Conservation (phyloP, 2,888 invertebrate species). For the Pristionchus maxplancki region DNA sequence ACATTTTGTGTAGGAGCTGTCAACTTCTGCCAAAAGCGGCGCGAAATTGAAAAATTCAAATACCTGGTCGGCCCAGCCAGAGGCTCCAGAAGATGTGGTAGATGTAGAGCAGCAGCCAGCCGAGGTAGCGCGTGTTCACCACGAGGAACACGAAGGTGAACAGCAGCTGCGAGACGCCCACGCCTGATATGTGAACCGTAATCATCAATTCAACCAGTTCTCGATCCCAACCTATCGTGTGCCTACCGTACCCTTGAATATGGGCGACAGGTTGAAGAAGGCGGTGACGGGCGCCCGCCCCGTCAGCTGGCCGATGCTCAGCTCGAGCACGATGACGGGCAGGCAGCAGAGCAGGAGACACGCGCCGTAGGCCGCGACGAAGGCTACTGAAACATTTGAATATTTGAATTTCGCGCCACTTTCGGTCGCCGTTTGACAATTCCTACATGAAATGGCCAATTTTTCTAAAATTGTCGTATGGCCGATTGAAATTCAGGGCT, state of each 20-base stretch:
- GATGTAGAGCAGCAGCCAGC: slow-evolving; percentile 70
- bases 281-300: slow-evolving; percentile 76
- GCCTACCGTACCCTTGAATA: slow-evolving; percentile 71
- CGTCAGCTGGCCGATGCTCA: slow-evolving; percentile 76
- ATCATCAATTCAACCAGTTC: neutral
- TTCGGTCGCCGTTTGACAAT: too few species aligned
- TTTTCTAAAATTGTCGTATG: too few species aligned
- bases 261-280: slow-evolving; percentile 75
- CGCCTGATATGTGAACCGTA: slow-evolving; percentile 60
- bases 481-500: too few species aligned
- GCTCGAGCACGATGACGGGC: slow-evolving; percentile 75
- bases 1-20: neutral
- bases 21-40: neutral
- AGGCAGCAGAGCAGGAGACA: slow-evolving; percentile 68
- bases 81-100: slow-evolving; percentile 74
- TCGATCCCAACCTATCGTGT: neutral
- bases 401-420: too few species aligned
- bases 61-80: slow-evolving; percentile 59
- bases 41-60: slow-evolving; percentile 22
- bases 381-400: slow-evolving; percentile 70
- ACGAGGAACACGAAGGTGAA: slow-evolving; percentile 68
- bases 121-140: slow-evolving; percentile 71
- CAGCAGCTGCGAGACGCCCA: slow-evolving; percentile 75
- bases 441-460: too few species aligned
- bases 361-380: slow-evolving; percentile 74